phyloP scores from a whole-genome alignment of 2,888 invertebrate species.

The Syrista parreyssii region DNA sequence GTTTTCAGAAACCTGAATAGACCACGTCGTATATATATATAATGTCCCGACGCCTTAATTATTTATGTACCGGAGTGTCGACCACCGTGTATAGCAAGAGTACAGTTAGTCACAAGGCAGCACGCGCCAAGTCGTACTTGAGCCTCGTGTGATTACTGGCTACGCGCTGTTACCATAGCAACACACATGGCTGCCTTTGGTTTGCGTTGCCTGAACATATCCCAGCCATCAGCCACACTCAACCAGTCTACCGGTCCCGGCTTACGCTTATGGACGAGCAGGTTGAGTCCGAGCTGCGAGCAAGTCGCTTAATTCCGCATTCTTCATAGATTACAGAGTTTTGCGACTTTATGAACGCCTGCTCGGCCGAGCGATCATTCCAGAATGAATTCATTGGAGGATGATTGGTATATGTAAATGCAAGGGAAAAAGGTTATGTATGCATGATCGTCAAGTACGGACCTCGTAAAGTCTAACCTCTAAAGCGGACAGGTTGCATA shows the following conservation, averaged over 20 bases:
- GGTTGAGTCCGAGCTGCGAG: constrained; percentile 27
- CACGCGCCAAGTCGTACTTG: constrained; percentile 31
- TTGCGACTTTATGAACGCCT: constrained; percentile 12
- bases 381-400: neutral
- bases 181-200: neutral
- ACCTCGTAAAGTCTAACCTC: too few species aligned
- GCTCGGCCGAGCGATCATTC: neutral
- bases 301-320: constrained; percentile 41
- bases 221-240: neutral
- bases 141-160: neutral
- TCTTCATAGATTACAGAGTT: constrained; percentile 36
- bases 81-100: neutral
- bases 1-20: neutral
- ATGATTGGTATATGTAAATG: neutral
- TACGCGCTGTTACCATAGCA: neutral
- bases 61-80: neutral
- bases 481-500: neutral
- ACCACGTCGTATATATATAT: neutral
- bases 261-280: neutral
- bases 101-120: constrained; percentile 37
- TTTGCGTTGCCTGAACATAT: too few species aligned
- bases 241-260: neutral
- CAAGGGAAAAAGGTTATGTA: neutral
- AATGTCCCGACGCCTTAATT: neutral
- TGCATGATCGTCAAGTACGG: neutral